phyloP scores from a whole-genome alignment of 2,888 invertebrate species.

The Operophtera brumata region DNA sequence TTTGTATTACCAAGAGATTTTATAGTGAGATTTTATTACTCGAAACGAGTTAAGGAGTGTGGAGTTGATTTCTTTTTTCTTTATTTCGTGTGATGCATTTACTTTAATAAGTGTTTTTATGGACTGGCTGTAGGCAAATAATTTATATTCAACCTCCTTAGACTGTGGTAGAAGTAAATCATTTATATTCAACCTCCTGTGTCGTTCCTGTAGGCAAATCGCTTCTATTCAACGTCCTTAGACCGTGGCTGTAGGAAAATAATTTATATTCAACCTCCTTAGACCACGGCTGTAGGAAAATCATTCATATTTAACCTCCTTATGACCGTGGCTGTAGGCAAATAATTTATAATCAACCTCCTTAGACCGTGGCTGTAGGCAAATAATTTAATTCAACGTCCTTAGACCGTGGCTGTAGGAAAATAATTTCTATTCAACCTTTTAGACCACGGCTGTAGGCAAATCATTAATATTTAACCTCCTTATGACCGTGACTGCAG shows the following conservation, averaged over 20 bases:
- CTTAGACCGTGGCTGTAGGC: not conserved
- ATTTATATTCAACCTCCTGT: not conserved
- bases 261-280: not conserved
- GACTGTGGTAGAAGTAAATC: no score
- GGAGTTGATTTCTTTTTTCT: slow-evolving; percentile 29
- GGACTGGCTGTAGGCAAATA: not conserved
- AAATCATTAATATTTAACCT: not conserved
- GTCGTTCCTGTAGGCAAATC: not conserved
- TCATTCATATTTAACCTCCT: not conserved
- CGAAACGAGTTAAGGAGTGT: slow-evolving; percentile 31
- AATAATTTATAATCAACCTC: not conserved
- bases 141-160: not conserved
- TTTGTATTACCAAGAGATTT: slow-evolving; percentile 34
- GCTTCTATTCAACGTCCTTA: not conserved
- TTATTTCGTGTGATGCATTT: slow-evolving; percentile 26
- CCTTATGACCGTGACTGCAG: no score
- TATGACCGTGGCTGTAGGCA: not conserved
- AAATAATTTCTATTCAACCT: not conserved
- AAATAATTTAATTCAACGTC: not conserved
- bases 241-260: not conserved
- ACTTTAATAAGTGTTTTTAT: slow-evolving; percentile 23
- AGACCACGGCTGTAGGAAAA: not conserved
- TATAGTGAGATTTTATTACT: slow-evolving; percentile 32
- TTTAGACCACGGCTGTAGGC: not conserved
- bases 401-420: not conserved